Base-by-base conservation (phyloP, 35 echinoderm and acorn worm species). In the Apostichopus californicus region DNA sequence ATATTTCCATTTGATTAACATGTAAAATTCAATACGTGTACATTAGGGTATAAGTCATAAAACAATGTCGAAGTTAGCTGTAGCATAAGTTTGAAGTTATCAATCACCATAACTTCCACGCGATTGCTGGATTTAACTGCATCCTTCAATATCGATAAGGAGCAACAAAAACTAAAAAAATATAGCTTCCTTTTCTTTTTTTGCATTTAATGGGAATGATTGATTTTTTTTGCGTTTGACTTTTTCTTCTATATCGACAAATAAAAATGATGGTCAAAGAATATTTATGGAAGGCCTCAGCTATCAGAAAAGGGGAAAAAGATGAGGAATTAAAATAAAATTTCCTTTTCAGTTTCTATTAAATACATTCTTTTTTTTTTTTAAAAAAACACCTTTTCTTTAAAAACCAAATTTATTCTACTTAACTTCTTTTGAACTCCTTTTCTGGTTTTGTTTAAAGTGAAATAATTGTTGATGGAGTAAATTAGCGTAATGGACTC, bases 401-500 rank as follows among this genome's bases (percentile, higher is more conserved):
- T 85, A 59, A 46, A 46, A 55, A 57, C 81, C 13, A 85, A 59
- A 23, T 85, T 57, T 85, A 55, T 75, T 59, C 55, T 59, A 85
- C 55, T 85, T 85, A 85, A 22, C 81, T 58, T 85, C 81, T 85
- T 57, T 58, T 10, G 9, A 59, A 58, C 15, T 68, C 52, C 52
- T 56, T 7, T 17, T 56, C 52, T 46, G 0, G 17, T 55, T 12
- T 46, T 56, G 34, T 23, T 55, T 4, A 59, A 85, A 85, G 55
- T 22, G 56, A 18, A 85, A 85, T 75, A 75, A 75, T 75, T 75
- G 71, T 75, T 75, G 71, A 75, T 55, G 17, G 81, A 85, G 81
- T 56, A 85, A 57, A 85, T 59, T 85, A 58, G 56, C 81, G 55
- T 21, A 56, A 58, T 23, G 81, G 55, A 55, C 54, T 85, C 81